phyloP scores from a whole-genome alignment of 2,113 vertebrate species.

The Peromyscus leucopus region DNA sequence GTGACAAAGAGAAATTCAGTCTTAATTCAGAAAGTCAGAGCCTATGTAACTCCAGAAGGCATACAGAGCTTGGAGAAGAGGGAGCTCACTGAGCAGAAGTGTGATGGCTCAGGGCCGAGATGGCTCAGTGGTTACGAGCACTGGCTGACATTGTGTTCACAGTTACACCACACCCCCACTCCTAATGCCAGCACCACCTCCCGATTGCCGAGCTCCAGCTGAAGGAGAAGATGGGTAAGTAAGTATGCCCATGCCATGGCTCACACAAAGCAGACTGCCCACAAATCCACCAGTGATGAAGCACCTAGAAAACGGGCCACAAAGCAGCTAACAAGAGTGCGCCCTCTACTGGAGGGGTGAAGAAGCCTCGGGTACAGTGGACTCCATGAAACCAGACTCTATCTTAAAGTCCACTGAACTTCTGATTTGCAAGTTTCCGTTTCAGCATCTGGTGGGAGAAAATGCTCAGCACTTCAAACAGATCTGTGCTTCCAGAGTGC shows the following conservation, averaged over 20 bases:
- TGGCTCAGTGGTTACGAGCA: neutral
- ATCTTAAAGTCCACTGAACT: neutral
- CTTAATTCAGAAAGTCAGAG: neutral
- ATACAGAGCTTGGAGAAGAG: neutral
- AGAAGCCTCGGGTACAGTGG: neutral
- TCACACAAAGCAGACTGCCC: neutral
- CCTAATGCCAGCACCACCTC: neutral
- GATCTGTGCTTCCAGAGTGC: neutral
- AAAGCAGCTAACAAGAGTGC: neutral
- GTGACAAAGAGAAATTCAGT: neutral
- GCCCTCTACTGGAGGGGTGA: neutral
- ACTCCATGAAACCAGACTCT: neutral
- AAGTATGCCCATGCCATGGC: neutral
- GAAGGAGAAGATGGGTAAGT: neutral
- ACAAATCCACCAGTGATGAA: neutral
- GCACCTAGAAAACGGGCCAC: neutral
- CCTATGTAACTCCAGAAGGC: neutral
- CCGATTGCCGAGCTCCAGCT: neutral
- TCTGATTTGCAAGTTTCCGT: neutral
- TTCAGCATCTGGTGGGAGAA: neutral
- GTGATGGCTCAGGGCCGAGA: neutral
- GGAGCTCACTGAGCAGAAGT: neutral
- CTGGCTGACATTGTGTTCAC: neutral
- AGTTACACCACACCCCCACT: neutral
- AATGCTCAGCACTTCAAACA: neutral